Evolutionary conservation across 2,113 vertebrate species (phyloP).

Genomic region (Pollimyrus isidori): DNA sequence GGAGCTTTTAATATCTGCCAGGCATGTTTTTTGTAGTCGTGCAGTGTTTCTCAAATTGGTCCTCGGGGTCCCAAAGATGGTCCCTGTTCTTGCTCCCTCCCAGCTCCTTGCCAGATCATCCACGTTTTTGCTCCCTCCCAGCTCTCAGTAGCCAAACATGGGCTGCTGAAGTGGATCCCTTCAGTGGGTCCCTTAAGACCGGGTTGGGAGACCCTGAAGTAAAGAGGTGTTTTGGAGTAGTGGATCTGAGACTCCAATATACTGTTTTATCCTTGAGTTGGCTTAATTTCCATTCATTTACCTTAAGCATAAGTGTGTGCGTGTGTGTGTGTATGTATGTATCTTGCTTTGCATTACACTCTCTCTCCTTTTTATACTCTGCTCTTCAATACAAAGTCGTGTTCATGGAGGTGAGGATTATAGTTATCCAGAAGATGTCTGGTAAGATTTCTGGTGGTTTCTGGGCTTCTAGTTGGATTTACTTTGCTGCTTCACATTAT

Average conservation of each 20-base stretch:
- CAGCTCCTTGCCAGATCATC: too few relatives aligned
- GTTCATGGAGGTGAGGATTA: conserved; percentile 83
- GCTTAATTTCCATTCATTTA: background rate
- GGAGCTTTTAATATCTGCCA: background rate
- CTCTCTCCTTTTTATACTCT: conserved; percentile 39
- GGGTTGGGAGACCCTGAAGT: background rate
- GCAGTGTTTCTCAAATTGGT: background rate
- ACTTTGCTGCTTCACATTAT: conserved; percentile 52
- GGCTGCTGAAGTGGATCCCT: background rate
- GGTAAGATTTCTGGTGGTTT: conserved; percentile 70
- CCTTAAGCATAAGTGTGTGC: background rate
- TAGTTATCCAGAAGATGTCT: conserved; percentile 83
- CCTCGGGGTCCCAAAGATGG: too few relatives aligned
- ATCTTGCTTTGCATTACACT: conserved; percentile 11
- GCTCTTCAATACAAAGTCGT: conserved; percentile 72
- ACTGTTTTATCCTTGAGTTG: background rate
- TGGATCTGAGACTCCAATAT: background rate
- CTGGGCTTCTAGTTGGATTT: conserved; percentile 48
- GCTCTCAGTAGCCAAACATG: background rate
- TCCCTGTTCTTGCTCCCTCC: background rate
- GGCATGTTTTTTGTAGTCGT: background rate
- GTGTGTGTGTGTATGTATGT: background rate
- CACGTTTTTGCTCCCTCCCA: too few relatives aligned
- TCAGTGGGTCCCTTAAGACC: background rate
- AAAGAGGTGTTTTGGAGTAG: background rate